Base-by-base conservation (phyloP, 2,888 invertebrate genomes). In the Dicranocentrus wangi region DNA sequence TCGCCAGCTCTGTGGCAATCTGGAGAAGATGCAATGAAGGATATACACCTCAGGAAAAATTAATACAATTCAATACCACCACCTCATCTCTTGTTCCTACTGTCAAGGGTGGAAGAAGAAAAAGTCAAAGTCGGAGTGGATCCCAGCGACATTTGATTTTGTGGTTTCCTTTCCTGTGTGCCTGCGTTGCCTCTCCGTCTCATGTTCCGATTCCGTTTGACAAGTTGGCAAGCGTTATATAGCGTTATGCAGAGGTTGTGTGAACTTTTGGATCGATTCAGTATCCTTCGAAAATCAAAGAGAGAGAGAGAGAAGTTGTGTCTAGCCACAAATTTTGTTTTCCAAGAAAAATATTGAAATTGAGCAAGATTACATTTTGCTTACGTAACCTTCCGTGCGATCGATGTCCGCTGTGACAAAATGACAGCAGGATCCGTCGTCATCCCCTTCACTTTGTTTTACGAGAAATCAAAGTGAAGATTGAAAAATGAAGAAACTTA, bases 101-200 rank as follows among this genome's bases (percentile, higher is more conserved):
- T 77, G 77, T 77, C 77, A 77, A 28, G 3, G 55, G n/a, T 39
- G 5, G 5, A 39, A 39, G 13, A 13, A 39, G 23, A 47, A 47
- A 61, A 68, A 77, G 53, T 39, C 32, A 76, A 77, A 77, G 69
- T n/a, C 63, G 53, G 61, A 69, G 15, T n/a, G n/a, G n/a, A n/a
- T n/a, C 32, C 1, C 69, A 77, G 43, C 60, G 77, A 77, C 77
- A 77, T 63, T 61, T 69, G 77, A 69, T 32, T 70, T 69, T 66
- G 77, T 77, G 77, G 77, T 77, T 77, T 77, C 77, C 69, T 61
- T n/a, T 77, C 39, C 23, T 32, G n/a, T n/a, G n/a, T n/a, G n/a
- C n/a, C n/a, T n/a, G n/a, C n/a, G n/a, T n/a, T n/a, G 13, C 42
- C 17, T 63, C 27, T 17, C 32, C 58, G 32, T 77, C 39, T 42